phyloP scores from a whole-genome alignment of 2,888 invertebrate species.

The Synanthedon formicaeformis region DNA sequence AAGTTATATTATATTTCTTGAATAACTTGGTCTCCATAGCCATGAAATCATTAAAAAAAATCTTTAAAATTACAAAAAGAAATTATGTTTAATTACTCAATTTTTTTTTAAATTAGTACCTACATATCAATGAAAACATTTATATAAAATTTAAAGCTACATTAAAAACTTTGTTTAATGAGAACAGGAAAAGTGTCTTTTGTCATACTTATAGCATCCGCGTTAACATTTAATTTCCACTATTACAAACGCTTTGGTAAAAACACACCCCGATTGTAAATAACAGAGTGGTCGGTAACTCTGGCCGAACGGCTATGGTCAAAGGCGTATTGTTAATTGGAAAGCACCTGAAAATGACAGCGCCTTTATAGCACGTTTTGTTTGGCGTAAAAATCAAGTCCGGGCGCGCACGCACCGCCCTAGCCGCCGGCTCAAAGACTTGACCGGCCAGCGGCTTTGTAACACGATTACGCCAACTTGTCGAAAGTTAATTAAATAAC shows the following conservation, averaged over 20 bases:
- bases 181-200: too few species aligned
- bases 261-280: constrained; percentile 37
- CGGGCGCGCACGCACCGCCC: constrained; percentile 22
- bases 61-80: too few species aligned
- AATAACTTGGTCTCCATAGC: too few species aligned
- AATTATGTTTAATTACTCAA: too few species aligned
- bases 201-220: too few species aligned
- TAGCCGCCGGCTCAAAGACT: constrained; percentile 49
- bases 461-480: constrained; percentile 67
- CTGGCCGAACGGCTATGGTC: constrained; percentile 47
- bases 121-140: too few species aligned
- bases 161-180: too few species aligned
- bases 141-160: too few species aligned
- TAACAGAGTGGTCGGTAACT: constrained; percentile 50
- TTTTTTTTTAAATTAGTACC: too few species aligned
- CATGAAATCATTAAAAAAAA: too few species aligned
- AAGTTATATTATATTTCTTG: too few species aligned
- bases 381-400: constrained; percentile 66
- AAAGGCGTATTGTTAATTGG: constrained; percentile 68
- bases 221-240: constrained; percentile 12
- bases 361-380: constrained; percentile 55
- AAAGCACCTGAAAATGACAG: constrained; percentile 67
- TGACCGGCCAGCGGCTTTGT: constrained; percentile 65
- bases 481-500: constrained; percentile 71
- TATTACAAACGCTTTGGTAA: constrained; percentile 42